Evolutionary conservation across 2,113 vertebrate species (phyloP).

Genomic region (Grallaria varia): DNA sequence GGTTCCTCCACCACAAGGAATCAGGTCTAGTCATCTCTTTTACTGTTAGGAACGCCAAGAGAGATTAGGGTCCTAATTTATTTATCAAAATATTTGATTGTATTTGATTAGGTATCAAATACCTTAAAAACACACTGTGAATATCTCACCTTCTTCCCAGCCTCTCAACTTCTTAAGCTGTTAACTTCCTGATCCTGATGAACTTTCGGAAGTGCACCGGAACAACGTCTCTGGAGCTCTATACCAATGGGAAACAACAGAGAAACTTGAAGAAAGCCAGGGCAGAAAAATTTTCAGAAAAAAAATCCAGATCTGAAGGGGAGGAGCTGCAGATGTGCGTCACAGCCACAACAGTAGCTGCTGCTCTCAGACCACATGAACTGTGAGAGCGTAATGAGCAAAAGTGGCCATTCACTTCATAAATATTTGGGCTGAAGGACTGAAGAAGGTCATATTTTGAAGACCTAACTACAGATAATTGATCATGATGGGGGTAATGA

Average conservation of each 20-base stretch:
- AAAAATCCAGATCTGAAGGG: background rate
- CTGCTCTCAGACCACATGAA: background rate
- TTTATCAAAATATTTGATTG: background rate
- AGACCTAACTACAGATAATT: background rate
- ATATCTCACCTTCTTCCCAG: background rate
- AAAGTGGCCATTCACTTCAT: background rate
- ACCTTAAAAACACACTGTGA: background rate
- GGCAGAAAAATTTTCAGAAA: background rate
- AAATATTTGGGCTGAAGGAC: background rate
- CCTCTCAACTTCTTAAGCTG: background rate
- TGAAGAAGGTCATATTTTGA: background rate
- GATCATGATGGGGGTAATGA: fast-evolving
- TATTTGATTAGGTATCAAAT: background rate
- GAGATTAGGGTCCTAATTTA: background rate
- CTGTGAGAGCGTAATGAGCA: background rate
- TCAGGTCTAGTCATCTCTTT: background rate
- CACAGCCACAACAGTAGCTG: background rate
- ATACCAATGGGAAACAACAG: background rate
- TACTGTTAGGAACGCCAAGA: background rate
- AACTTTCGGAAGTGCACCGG: background rate
- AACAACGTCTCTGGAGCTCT: background rate
- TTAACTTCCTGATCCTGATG: background rate
- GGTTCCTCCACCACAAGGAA: background rate
- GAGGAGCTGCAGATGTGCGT: background rate
- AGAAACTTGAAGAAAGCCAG: background rate